Evolutionary conservation across 1,140 invertebrate genomes (phyloP).

Genomic region (Zaprionus ornatus): DNA sequence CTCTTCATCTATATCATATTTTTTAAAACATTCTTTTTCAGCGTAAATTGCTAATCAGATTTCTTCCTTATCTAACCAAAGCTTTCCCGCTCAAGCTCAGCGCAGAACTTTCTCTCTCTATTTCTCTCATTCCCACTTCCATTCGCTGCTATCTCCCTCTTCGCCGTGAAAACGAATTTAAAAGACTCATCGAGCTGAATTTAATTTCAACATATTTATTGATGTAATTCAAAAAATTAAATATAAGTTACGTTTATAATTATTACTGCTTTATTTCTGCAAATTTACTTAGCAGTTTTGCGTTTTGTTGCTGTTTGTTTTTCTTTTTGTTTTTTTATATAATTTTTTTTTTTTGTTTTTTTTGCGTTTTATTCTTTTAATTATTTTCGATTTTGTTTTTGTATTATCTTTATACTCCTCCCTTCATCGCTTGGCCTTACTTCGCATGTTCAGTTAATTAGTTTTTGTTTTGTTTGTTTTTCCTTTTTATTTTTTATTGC

Average conservation of each 20-base stretch:
- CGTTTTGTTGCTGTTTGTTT: slow-evolving; percentile 43
- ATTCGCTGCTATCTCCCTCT: background rate
- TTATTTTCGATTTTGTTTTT: slow-evolving; percentile 29
- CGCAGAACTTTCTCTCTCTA: background rate
- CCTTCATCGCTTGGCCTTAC: slow-evolving; percentile 39
- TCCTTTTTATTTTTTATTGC: slow-evolving; percentile 21
- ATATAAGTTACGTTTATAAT: slow-evolving; percentile 80
- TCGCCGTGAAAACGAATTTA: background rate
- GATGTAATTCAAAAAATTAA: slow-evolving; percentile 82
- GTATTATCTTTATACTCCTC: slow-evolving; percentile 35
- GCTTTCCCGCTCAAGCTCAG: background rate
- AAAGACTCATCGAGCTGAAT: slow-evolving; percentile 6
- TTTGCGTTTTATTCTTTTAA: slow-evolving; percentile 16
- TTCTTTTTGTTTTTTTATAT: slow-evolving; percentile 17
- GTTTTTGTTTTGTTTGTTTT: slow-evolving; percentile 24
- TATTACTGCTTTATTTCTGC: slow-evolving; percentile 74
- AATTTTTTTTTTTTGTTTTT: slow-evolving; percentile 23
- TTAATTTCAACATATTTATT: slow-evolving; percentile 81
- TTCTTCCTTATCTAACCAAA: too few species aligned
- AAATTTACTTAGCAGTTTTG: slow-evolving; percentile 79
- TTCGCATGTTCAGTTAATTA: slow-evolving; percentile 36
- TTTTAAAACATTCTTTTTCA: too few species aligned
- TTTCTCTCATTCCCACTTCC: background rate
- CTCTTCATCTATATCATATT: too few species aligned
- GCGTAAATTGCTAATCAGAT: too few species aligned